Conservation (phyloP, 2,888 invertebrate genomes). For the Zonitis immaculata region DNA sequence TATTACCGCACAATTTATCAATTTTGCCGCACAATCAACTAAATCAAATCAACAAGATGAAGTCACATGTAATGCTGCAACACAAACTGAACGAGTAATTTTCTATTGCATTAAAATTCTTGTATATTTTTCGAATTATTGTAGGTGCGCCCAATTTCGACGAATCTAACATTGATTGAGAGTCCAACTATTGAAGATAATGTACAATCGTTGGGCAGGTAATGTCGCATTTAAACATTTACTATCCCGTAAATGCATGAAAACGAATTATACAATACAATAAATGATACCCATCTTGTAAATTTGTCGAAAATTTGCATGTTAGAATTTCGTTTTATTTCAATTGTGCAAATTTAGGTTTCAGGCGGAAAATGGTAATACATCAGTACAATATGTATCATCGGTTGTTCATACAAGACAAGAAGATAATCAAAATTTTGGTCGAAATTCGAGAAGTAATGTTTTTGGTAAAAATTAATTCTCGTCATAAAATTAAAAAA, state of each 20-base stretch:
- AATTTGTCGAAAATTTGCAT: not conserved
- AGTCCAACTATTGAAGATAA: constrained; percentile 51
- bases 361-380: not conserved
- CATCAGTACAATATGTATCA: not conserved
- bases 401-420: not conserved
- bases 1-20: constrained; percentile 42
- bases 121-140: constrained; percentile 23
- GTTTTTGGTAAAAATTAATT: not conserved
- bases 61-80: constrained; percentile 73
- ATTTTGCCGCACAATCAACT: constrained; percentile 33
- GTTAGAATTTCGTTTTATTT: not conserved
- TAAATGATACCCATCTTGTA: constrained; percentile 1
- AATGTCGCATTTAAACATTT: constrained; percentile 18
- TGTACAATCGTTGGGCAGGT: constrained; percentile 57
- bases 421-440: not conserved
- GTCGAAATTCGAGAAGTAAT: not conserved
- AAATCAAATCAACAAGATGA: constrained; percentile 35
- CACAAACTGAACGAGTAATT: constrained; percentile 74
- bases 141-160: constrained; percentile 57
- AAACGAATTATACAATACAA: not conserved
- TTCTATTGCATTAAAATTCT: not conserved
- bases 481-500: not conserved
- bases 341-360: too few relatives aligned
- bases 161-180: too few relatives aligned
- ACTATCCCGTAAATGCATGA: not conserved